Percentiles rank a stretch among this genome's conserved stretches.
Conservation (phyloP, 2,888 invertebrate genomes). For the Eumacrocentrus americanus region DNA sequence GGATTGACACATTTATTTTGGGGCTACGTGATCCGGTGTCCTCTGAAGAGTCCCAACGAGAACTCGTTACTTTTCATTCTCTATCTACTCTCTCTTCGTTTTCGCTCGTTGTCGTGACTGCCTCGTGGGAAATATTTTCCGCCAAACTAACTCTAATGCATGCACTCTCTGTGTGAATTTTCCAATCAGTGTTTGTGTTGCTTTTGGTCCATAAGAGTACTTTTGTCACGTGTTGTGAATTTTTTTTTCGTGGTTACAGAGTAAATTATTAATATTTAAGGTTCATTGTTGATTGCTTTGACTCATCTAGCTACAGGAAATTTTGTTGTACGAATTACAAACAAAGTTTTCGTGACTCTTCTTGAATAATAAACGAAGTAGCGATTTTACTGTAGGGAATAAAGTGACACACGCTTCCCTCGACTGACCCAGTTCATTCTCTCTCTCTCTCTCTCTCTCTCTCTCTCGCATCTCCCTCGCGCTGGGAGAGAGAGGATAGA, state of each 20-base stretch:
- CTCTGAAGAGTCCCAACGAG: neutral
- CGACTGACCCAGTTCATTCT: conserved; percentile 46
- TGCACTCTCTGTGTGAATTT: neutral
- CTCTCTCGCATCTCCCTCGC: neutral
- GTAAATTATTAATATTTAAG: neutral
- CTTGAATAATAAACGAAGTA: neutral
- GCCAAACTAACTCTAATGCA: neutral
- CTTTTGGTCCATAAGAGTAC: neutral
- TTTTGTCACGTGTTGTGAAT: neutral
- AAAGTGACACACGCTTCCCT: neutral
- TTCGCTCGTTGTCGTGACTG: neutral
- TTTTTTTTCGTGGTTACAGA: neutral
- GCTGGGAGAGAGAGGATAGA: conserved; percentile 38
- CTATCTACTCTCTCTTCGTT: conserved; percentile 11
- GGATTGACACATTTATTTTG: conserved; percentile 10
- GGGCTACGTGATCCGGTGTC: conserved; percentile 3
- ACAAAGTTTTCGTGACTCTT: neutral
- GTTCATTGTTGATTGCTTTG: neutral
- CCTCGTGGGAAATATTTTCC: neutral
- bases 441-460: conserved; percentile 9
- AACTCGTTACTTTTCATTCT: neutral
- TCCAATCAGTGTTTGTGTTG: neutral
- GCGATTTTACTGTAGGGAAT: neutral
- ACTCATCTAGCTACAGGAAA: neutral
- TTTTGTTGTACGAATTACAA: neutral